Conservation (phyloP, 2,888 invertebrate species). For the Sarcophaga caerulescens region DNA sequence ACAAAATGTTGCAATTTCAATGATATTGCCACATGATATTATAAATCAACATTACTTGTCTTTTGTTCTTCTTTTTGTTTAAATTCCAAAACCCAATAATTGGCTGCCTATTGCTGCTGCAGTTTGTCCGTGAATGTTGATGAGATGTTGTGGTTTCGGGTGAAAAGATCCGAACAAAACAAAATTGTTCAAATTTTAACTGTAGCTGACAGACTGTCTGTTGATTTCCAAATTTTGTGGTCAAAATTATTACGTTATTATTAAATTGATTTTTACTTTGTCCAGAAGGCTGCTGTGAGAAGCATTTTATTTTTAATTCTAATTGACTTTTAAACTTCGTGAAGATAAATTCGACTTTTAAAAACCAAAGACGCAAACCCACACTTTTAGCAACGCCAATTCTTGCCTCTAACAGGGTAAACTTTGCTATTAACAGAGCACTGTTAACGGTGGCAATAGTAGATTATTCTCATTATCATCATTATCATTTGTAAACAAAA, state of each 20-base stretch:
- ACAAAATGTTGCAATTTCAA: background rate
- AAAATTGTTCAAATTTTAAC: constrained; percentile 51
- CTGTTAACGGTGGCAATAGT: too few relatives aligned
- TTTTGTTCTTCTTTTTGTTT: background rate
- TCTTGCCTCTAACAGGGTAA: too few relatives aligned
- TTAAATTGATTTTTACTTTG: background rate
- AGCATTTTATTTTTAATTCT: too few relatives aligned
- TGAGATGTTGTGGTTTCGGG: constrained; percentile 49
- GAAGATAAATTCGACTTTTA: too few relatives aligned
- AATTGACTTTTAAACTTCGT: too few relatives aligned
- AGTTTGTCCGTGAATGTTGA: constrained; percentile 21
- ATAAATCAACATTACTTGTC: constrained; percentile 37
- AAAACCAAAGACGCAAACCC: too few relatives aligned
- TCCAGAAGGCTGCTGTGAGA: background rate
- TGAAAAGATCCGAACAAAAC: background rate
- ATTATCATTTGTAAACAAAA: too few relatives aligned
- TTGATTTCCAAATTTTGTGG: background rate
- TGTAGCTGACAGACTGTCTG: constrained; percentile 3
- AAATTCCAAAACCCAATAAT: constrained; percentile 37
- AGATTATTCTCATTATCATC: too few relatives aligned
- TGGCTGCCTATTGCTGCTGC: constrained; percentile 15
- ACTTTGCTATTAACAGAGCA: too few relatives aligned
- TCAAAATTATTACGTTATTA: background rate
- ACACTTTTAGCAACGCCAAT: too few relatives aligned
- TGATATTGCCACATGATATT: constrained; percentile 1